Base-by-base conservation (phyloP, 2,113 vertebrate species). In the Eptesicus fuscus region DNA sequence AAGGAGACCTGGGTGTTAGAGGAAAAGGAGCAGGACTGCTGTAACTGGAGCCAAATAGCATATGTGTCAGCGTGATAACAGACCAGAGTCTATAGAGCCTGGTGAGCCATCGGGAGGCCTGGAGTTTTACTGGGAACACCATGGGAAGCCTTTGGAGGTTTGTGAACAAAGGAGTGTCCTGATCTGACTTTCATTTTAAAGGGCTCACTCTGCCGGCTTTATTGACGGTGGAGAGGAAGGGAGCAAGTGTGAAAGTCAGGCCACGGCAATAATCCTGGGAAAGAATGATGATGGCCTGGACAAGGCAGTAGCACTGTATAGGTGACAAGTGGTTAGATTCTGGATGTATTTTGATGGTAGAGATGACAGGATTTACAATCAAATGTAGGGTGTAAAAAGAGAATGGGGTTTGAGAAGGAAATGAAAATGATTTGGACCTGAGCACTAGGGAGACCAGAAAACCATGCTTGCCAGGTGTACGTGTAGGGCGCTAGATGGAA, bases 181-280 rank as follows among this genome's bases (percentile, higher is more conserved):
- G 37, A 78, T 47, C 18, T 77, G 28, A 83, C 35, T 93, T 96
- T 83, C 14, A 83, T 76, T 87, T 96, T 78, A 82, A 83, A 83
- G 63, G 37, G 8, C 61, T 79, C n/a, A 12, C 25, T 90, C 23
- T 79, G 12, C 49, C 14, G 35, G 9, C 53, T 53, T 18, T 47
- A 42, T 49, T 90, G 10, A 93, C 49, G 61, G 65, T 47, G 67
- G 44, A 73, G 0, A 9, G 73, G 53, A 93, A 91, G 30, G 13
- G 30, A 82, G 8, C 30, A 82, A 49, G 8, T 23, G 10, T 7
- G 20, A 83, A 56, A 83, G 3, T 18, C 14, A 42, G 23, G 4
- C 9, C 61, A 32, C 73, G 77, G 30, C 35, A 89, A 25, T 78
- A 83, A 67, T 25, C 42, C 4, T 42, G 2, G 14, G 30, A 56